Conservation (phyloP, 1,140 invertebrate species). For the Zelostemma sp. region DNA sequence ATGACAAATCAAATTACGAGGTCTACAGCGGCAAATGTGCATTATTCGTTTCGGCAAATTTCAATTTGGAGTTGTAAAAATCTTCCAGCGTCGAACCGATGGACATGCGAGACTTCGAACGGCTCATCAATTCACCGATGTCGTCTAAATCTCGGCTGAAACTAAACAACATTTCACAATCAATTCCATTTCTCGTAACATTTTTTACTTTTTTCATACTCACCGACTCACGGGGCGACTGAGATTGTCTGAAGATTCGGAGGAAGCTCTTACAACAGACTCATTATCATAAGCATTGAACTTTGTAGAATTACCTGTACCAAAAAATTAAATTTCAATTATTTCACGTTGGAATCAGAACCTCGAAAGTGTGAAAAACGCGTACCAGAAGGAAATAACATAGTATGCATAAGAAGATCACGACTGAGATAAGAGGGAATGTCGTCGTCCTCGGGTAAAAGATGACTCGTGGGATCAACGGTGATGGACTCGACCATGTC, state of each 20-base stretch:
- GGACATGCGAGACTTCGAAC: constrained; percentile 71
- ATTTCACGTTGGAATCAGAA: background rate
- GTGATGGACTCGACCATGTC: constrained; percentile 89
- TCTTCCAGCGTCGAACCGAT: constrained; percentile 64
- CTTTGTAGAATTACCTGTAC: constrained; percentile 61
- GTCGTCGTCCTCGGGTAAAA: constrained; percentile 73
- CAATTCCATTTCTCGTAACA: too few species aligned
- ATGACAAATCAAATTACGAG: background rate
- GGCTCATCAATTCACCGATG: constrained; percentile 69
- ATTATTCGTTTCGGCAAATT: constrained; percentile 58
- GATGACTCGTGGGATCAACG: constrained; percentile 69
- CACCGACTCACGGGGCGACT: constrained; percentile 70
- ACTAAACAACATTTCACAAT: constrained; percentile 33
- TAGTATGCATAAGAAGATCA: constrained; percentile 79
- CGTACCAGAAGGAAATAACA: constrained; percentile 75
- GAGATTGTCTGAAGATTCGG: constrained; percentile 65
- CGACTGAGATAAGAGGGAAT: constrained; percentile 80
- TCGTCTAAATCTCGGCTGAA: constrained; percentile 72
- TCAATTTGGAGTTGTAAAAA: constrained; percentile 60
- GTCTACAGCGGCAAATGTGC: constrained; percentile 60
- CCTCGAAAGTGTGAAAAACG: constrained; percentile 17
- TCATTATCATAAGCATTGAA: constrained; percentile 67
- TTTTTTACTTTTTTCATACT: too few species aligned
- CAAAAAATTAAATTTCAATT: constrained; percentile 3
- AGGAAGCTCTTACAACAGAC: constrained; percentile 64